Percentiles rank a stretch among this genome's conserved stretches.
phyloP scores from a whole-genome alignment of 2,888 invertebrate genomes.

The Polyommatus icarus region DNA sequence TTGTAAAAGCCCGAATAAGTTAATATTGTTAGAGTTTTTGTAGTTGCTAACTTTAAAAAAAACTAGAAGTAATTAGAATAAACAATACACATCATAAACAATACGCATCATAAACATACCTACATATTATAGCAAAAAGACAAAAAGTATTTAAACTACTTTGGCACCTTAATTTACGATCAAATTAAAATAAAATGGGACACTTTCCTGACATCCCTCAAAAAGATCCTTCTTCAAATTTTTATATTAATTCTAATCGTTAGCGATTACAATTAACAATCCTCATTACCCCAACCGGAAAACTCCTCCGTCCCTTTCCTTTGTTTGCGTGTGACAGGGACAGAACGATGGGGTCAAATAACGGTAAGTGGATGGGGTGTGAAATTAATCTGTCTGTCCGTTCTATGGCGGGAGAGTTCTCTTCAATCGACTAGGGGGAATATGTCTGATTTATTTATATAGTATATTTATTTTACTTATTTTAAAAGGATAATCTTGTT shows the following conservation, averaged over 20 bases:
- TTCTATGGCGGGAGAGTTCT: constrained; percentile 5
- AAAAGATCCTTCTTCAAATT: background rate
- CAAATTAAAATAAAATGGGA: background rate
- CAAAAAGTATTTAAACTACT: too few relatives aligned
- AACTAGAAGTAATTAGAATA: too few relatives aligned
- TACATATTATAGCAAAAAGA: too few relatives aligned
- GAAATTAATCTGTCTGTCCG: constrained; percentile 26
- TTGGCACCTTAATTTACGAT: too few relatives aligned
- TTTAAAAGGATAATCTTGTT: too few relatives aligned
- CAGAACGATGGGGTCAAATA: constrained; percentile 15
- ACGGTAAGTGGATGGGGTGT: constrained; percentile 26
- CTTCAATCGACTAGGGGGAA: background rate
- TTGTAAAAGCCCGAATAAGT: too few relatives aligned
- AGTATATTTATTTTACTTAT: too few relatives aligned
- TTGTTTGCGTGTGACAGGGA: background rate
- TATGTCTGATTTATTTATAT: background rate
- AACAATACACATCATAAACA: too few relatives aligned
- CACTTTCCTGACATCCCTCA: background rate
- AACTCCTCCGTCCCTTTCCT: background rate
- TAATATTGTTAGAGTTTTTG: too few relatives aligned
- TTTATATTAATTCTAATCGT: background rate
- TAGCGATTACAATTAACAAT: constrained; percentile 7
- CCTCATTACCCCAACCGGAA: constrained; percentile 8
- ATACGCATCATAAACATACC: too few relatives aligned
- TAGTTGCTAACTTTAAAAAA: too few relatives aligned